Percentiles rank a stretch among this genome's conserved stretches.
Evolutionary conservation across 2,797 vertebrate species (phyloP).

Genomic region (Triplophysa bombifrons): DNA sequence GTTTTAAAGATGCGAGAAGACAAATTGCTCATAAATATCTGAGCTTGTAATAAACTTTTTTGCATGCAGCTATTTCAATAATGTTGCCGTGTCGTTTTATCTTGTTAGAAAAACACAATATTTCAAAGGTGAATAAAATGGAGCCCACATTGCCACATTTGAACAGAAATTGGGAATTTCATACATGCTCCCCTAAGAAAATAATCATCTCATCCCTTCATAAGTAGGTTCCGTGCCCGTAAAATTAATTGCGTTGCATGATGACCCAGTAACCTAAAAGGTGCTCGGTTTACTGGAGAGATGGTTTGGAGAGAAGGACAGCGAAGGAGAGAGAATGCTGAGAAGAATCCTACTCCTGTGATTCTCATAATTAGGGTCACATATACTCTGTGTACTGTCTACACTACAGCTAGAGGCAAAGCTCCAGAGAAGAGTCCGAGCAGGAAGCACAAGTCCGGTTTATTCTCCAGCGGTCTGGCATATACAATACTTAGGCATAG

Average conservation of each 20-base stretch:
- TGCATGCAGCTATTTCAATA: conserved; percentile 8
- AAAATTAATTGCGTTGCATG: conserved; percentile 58
- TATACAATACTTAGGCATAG: conserved; percentile 14
- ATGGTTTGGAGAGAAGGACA: background rate
- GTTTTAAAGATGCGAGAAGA: background rate
- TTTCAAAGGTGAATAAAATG: conserved; percentile 14
- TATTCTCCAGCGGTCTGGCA: conserved; percentile 40
- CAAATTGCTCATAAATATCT: background rate
- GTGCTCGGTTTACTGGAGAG: background rate
- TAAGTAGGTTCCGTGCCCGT: conserved; percentile 54
- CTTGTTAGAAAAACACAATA: background rate
- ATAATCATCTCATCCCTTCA: conserved; percentile 53
- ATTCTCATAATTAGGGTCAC: conserved; percentile 29
- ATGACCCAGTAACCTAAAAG: conserved; percentile 55
- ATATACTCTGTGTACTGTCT: conserved; percentile 38
- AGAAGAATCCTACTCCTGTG: conserved; percentile 18
- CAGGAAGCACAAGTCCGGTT: conserved; percentile 9
- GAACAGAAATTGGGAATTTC: conserved; percentile 58
- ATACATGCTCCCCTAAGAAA: conserved; percentile 58
- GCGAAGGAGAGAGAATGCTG: background rate
- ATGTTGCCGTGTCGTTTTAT: conserved; percentile 5
- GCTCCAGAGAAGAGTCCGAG: conserved; percentile 15
- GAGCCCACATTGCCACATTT: conserved; percentile 12
- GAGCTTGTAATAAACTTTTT: background rate
- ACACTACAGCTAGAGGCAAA: conserved; percentile 16